These are phyloP conservation scores for Pogonophryne albipinna DNA, from an alignment of 2,797 vertebrate species.

Conservation along the genomic window DNA sequence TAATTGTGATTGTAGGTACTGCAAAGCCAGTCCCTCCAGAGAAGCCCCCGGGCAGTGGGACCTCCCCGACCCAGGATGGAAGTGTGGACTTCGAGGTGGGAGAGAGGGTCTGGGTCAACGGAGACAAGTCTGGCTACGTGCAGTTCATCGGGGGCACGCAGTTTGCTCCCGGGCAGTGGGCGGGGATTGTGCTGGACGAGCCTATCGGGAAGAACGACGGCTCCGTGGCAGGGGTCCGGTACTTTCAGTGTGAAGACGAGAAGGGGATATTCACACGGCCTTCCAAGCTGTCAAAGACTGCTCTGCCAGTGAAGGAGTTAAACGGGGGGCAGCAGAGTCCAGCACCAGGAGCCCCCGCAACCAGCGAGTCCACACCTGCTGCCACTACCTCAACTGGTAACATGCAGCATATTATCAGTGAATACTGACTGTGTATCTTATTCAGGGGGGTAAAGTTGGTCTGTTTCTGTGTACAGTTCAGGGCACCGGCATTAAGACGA, in stretches of 20 bases:
- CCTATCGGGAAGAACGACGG: slow-evolving; percentile 96
- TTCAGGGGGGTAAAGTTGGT: not conserved
- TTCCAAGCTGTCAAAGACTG: slow-evolving; percentile 80
- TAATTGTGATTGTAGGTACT: slow-evolving; percentile 69
- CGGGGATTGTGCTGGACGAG: slow-evolving; percentile 94
- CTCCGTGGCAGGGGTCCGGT: slow-evolving; percentile 92
- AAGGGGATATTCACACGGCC: slow-evolving; percentile 85
- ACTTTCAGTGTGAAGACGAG: slow-evolving; percentile 85
- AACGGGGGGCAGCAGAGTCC: slow-evolving; percentile 85
- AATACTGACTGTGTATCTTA: not conserved
- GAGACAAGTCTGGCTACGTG: slow-evolving; percentile 94
- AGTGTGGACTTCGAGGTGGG: slow-evolving; percentile 90
- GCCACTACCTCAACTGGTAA: slow-evolving; percentile 58
- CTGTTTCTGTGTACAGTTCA: slow-evolving; percentile 41
- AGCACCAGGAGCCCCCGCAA: slow-evolving; percentile 33
- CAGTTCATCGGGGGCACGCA: slow-evolving; percentile 94
- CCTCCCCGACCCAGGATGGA: slow-evolving; percentile 84
- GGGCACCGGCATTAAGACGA: slow-evolving; percentile 59
- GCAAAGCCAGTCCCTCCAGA: slow-evolving; percentile 81
- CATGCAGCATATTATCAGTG: not conserved
- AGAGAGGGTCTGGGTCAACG: slow-evolving; percentile 97
- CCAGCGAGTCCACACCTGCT: slow-evolving; percentile 27
- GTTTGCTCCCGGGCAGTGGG: slow-evolving; percentile 97
- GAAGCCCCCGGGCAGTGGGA: slow-evolving; percentile 70
- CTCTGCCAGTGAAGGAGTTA: slow-evolving; percentile 84